Evolutionary conservation across 2,797 vertebrate species (phyloP).

Genomic region (Hippocampus kuda): DNA sequence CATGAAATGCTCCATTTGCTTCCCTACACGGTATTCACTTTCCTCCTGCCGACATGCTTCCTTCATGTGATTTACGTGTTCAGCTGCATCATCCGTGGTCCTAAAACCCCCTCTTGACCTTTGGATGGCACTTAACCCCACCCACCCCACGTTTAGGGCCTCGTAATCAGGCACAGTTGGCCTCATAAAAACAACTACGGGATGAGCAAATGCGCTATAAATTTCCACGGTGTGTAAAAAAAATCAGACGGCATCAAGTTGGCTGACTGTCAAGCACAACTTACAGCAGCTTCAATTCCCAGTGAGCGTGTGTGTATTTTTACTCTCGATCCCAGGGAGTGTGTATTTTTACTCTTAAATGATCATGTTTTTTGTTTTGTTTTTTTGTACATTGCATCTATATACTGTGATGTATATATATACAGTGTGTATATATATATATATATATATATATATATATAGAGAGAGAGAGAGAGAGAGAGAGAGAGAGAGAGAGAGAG

Average conservation of each 20-base stretch:
- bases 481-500: too few relatives aligned
- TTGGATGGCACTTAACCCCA: conserved; percentile 48
- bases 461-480: too few relatives aligned
- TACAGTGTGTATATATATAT: too few relatives aligned
- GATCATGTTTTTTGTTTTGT: background rate
- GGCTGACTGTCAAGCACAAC: background rate
- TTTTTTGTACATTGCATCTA: too few relatives aligned
- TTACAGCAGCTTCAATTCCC: background rate
- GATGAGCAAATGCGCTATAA: conserved; percentile 28
- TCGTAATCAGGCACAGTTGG: conserved; percentile 26
- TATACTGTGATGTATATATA: too few relatives aligned
- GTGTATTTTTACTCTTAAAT: too few relatives aligned
- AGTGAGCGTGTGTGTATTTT: too few relatives aligned
- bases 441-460: too few relatives aligned
- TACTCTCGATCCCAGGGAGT: background rate
- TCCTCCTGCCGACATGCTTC: conserved; percentile 31
- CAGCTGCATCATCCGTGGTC: conserved; percentile 30
- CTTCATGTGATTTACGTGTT: conserved; percentile 47
- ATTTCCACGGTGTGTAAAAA: conserved; percentile 15
- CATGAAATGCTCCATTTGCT: conserved; percentile 46
- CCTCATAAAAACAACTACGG: conserved; percentile 30
- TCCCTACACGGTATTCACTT: conserved; percentile 32
- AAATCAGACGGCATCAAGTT: background rate
- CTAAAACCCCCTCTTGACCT: conserved; percentile 40
- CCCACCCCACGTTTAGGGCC: conserved; percentile 24